These are phyloP conservation scores for Hemiscyllium ocellatum DNA, from an alignment of 2,113 vertebrate genomes.

Conservation along the genomic window DNA sequence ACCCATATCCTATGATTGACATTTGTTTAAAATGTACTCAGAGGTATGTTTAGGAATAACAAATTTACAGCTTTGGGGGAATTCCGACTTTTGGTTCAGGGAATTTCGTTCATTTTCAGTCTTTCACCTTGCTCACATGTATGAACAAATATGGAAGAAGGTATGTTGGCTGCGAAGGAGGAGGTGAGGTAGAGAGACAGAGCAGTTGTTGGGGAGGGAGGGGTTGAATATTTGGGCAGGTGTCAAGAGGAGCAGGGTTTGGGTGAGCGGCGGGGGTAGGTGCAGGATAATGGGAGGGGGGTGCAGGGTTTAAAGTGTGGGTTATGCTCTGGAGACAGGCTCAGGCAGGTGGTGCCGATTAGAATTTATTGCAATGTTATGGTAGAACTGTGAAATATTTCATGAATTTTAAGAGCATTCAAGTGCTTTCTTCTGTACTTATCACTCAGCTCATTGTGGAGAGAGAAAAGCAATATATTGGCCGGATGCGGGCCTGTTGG, in stretches of 20 bases:
- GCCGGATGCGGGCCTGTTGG: background rate
- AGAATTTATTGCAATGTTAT: background rate
- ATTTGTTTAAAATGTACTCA: background rate
- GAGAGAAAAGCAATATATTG: background rate
- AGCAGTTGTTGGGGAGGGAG: no score
- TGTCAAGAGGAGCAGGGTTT: no score
- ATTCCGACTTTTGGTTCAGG: background rate
- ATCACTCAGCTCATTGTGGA: no score
- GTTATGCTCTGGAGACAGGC: no score
- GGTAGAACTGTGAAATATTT: background rate
- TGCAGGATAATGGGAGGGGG: no score
- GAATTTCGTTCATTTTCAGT: background rate
- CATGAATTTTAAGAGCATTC: background rate
- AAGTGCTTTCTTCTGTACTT: background rate
- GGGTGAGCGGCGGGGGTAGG: no score
- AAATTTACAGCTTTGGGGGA: background rate
- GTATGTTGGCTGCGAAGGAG: background rate
- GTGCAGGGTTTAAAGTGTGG: no score
- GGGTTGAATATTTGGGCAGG: background rate
- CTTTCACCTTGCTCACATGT: background rate
- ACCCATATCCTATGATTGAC: background rate
- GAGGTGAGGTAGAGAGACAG: background rate
- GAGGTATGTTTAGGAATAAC: background rate
- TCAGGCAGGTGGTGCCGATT: background rate
- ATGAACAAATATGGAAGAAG: no score